Percentiles rank a stretch among this genome's conserved stretches.
Conservation (phyloP, 2,888 invertebrate genomes). For the Anodontia alba region DNA sequence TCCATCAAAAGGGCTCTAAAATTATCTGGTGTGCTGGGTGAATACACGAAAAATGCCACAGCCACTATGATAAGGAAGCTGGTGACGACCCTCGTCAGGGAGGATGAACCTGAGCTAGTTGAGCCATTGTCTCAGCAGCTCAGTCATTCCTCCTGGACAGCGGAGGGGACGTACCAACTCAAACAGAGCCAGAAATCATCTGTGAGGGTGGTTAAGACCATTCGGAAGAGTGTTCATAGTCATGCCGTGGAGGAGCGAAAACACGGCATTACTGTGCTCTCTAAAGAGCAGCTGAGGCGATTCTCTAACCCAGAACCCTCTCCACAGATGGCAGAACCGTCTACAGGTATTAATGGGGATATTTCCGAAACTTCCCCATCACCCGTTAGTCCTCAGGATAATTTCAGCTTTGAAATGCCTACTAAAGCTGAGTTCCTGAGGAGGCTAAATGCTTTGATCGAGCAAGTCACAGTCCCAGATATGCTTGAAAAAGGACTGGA, state of each 20-base stretch:
- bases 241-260: not conserved
- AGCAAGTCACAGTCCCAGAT: too few relatives aligned
- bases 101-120: not conserved
- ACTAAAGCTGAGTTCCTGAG: too few relatives aligned
- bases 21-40: not conserved
- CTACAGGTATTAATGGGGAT: too few relatives aligned
- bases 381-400: too few relatives aligned
- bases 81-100: not conserved
- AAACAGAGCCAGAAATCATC: conserved; percentile 6
- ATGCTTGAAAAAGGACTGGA: not conserved
- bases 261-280: not conserved
- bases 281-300: not conserved
- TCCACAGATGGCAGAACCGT: too few relatives aligned
- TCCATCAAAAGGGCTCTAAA: not conserved
- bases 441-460: too few relatives aligned
- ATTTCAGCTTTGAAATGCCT: too few relatives aligned
- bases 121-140: not conserved
- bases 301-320: not conserved
- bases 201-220: not conserved
- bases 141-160: not conserved
- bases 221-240: not conserved
- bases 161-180: not conserved
- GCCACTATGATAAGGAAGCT: not conserved
- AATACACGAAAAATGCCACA: not conserved
- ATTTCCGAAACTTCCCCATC: too few relatives aligned